Base-by-base conservation (phyloP, 53 echinoderm and acorn worm species). In the Arbacia lixula region DNA sequence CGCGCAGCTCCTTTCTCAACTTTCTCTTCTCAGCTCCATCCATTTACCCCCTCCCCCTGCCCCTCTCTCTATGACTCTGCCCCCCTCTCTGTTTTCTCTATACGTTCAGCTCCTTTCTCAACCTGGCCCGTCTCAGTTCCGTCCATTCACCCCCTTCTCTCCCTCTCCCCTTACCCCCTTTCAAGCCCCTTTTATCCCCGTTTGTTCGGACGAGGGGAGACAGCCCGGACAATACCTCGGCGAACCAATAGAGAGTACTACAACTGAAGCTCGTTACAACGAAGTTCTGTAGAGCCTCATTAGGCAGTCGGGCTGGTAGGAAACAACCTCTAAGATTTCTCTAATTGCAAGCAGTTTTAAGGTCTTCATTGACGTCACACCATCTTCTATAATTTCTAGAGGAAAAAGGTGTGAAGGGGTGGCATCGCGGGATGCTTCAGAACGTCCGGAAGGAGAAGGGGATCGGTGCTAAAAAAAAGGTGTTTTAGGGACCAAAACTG, bases 311-410 rank as follows among this genome's bases (percentile, higher is more conserved):
- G 12, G 40, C 5, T 10, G 43, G 79, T 40, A 78, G 79, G 79
- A 78, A 78, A 40, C 39, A 40, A 36, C 60, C 25, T 78, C 2
- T 78, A 78, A 11, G 79, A 78, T 57, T 78, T 78, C 79, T 60
- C 60, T 78, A 78, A 78, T 78, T 78, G 60, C 24, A 4, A 40
- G 21, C 60, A 25, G 38, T 60, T 78, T 78, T 60, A 78, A 60
- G 79, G 60, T 60, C 60, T 75, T 35, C 39, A 33, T 78, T 78
- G 79, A 78, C 79, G 79, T 78, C 79, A 78, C 60, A 29, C 6
- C 33, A 53, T 75, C 50, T 75, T 75, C 53, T 53, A 52, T n/a
- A 12, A 41, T 71, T 66, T 38, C 66, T 36, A n/a, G n/a, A n/a
- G n/a, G n/a, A n/a, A n/a, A n/a, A n/a, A n/a, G n/a, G n/a, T n/a